phyloP scores from a whole-genome alignment of 2,113 vertebrate genomes.

The Syngnathus scovelli region DNA sequence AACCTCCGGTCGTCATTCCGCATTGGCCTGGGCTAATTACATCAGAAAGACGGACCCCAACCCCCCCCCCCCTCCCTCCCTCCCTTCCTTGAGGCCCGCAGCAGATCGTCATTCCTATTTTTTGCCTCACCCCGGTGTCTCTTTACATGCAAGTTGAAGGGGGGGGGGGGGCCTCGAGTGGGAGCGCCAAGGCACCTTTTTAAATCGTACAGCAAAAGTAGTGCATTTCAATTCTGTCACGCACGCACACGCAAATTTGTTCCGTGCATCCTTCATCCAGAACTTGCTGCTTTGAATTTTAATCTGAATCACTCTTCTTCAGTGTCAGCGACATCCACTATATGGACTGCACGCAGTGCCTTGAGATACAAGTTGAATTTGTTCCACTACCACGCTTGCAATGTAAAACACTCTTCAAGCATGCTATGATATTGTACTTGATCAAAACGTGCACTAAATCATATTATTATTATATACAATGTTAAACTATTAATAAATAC shows the following conservation, averaged over 20 bases:
- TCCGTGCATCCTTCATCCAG: conserved; percentile 62
- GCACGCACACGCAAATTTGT: conserved; percentile 18
- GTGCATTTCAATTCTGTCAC: conserved; percentile 56
- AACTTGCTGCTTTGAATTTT: conserved; percentile 65
- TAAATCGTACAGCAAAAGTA: conserved; percentile 71
- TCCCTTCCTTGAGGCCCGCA: conserved; percentile 53
- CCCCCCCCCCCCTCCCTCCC: conserved; percentile 10
- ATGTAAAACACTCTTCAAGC: not conserved
- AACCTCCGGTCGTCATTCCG: too few relatives aligned
- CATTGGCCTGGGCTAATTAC: conserved; percentile 55
- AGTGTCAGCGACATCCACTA: not conserved
- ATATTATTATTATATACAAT: too few relatives aligned
- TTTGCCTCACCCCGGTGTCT: conserved; percentile 70
- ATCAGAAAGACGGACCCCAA: conserved; percentile 50
- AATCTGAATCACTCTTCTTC: conserved; percentile 38
- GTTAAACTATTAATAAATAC: too few relatives aligned
- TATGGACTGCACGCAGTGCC: not conserved
- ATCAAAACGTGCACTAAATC: too few relatives aligned
- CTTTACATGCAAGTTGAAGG: conserved; percentile 71
- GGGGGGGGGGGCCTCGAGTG: conserved; percentile 61
- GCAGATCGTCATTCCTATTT: conserved; percentile 73
- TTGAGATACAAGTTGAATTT: not conserved
- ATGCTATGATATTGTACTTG: not conserved
- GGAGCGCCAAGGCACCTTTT: conserved; percentile 70
- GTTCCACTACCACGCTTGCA: not conserved